Percentiles rank a stretch among this genome's conserved stretches.
Conservation (phyloP, 2,888 invertebrate species). For the Caenorhabditis afra region DNA sequence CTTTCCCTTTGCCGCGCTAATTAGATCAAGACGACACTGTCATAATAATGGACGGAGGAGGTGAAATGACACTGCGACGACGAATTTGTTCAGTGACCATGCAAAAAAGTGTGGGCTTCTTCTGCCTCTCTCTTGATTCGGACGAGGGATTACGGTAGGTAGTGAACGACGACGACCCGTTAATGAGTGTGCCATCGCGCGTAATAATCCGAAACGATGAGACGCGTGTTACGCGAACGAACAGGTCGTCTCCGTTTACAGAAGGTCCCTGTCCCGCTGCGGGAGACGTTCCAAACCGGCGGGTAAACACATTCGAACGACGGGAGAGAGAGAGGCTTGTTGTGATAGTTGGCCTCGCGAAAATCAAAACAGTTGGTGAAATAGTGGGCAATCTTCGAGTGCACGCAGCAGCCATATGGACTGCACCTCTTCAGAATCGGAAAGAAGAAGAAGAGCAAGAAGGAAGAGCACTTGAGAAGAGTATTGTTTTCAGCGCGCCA, state of each 20-base stretch:
- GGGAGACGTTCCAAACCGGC: constrained; percentile 2
- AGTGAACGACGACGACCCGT: not conserved
- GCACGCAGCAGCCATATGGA: constrained; percentile 43
- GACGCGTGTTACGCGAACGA: constrained; percentile 13
- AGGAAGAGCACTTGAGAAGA: constrained; percentile 47
- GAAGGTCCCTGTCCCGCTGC: not conserved
- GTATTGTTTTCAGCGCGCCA: constrained; percentile 38
- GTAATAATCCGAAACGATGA: constrained; percentile 40
- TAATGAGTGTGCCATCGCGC: constrained; percentile 11
- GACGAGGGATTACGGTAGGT: constrained; percentile 36
- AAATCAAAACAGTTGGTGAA: constrained; percentile 58
- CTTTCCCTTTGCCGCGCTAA: constrained; percentile 36
- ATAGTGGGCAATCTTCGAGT: constrained; percentile 60
- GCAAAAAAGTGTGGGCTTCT: constrained; percentile 35
- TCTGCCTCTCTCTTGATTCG: not conserved
- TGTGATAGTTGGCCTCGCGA: constrained; percentile 38
- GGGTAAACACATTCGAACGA: constrained; percentile 51
- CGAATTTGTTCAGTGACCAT: constrained; percentile 58
- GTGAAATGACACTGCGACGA: constrained; percentile 17
- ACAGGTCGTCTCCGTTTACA: constrained; percentile 44
- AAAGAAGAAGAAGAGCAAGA: constrained; percentile 20
- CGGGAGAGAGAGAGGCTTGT: constrained; percentile 38
- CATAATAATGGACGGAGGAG: constrained; percentile 41
- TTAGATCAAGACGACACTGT: constrained; percentile 58
- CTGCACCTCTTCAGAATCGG: constrained; percentile 56